Evolutionary conservation across 2,797 vertebrate genomes (phyloP), one percentile per base, ranked within the genome.

Genomic region (Lycodopsis pacificus): DNA sequence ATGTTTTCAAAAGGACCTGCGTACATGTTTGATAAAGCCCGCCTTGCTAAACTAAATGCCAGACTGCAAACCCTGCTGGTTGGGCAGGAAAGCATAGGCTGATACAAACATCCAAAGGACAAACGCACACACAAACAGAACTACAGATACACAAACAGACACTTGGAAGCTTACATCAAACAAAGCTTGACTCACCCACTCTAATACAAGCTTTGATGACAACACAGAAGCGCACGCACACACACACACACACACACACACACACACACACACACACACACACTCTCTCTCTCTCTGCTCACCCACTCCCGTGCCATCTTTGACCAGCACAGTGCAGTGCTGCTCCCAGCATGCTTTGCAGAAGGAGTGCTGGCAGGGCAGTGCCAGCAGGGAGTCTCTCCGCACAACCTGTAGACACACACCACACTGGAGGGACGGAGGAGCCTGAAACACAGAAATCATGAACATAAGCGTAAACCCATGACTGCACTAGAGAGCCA

Each of bases 311-410:
- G 96, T 93, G 53, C 98, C 98, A 14, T 99, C 98, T 95, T 98
- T 99, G 92, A 99, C 97, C 11, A 99, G 96, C 65, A 99, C 98
- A 62, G 96, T 97, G 93, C 98, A 99, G 89, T 99, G 97, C 94
- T 99, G 98, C 93, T 99, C 98, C 98, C 98, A 99, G 94, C 98
- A 99, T 95, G 94, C 97, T 93, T 98, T 97, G 91, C 98, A 99
- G 93, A 99, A 99, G 88, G 96, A 97, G 93, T 99, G 98, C 94
- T 99, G 98, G 91, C 98, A 99, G 78, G 98, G 96, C 92, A 99
- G 93, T 46, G 96, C 96, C 78, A 98, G 95, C 79, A 99, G 91
- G 73, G 96, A 95, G 81, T 99, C 98, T 95, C 97, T 97, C 83
- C 98, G 95, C 76, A 99, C 97, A 70, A 97, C 96, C 94, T 99